Percentiles rank a stretch among this genome's conserved stretches.
Conservation (phyloP, 2,113 vertebrate genomes). For the Delphinus delphis region DNA sequence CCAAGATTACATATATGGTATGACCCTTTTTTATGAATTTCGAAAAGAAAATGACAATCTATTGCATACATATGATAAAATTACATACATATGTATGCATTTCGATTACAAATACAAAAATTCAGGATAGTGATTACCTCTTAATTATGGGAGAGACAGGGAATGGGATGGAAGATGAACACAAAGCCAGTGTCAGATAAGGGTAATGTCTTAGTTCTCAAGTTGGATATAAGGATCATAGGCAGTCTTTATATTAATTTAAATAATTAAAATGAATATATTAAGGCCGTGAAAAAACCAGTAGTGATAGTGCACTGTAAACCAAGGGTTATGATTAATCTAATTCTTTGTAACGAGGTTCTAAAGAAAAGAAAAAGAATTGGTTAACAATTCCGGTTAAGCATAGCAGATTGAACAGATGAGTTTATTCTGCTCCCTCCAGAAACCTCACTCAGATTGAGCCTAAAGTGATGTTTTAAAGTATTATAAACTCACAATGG, state of each 20-base stretch:
- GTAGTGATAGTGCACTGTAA: background rate
- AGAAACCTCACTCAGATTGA: background rate
- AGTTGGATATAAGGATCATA: background rate
- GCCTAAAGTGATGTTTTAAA: background rate
- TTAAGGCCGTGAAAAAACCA: background rate
- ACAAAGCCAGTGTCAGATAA: background rate
- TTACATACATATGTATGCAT: background rate
- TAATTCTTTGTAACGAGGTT: background rate
- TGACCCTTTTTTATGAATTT: background rate
- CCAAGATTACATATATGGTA: background rate
- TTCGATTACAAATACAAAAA: background rate
- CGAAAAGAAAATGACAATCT: background rate
- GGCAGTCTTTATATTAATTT: background rate
- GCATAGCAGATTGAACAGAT: background rate
- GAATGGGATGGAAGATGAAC: background rate
- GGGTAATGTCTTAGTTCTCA: background rate
- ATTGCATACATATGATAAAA: background rate
- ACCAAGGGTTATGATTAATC: background rate
- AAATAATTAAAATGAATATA: background rate
- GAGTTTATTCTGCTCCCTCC: background rate
- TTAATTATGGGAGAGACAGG: background rate
- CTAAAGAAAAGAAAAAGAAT: background rate
- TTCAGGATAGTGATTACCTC: background rate
- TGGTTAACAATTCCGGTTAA: background rate
- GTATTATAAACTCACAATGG: background rate